These are phyloP conservation scores for Yoshiicerus persimilis DNA, from an alignment of 1,140 invertebrate genomes.

Conservation along the genomic window DNA sequence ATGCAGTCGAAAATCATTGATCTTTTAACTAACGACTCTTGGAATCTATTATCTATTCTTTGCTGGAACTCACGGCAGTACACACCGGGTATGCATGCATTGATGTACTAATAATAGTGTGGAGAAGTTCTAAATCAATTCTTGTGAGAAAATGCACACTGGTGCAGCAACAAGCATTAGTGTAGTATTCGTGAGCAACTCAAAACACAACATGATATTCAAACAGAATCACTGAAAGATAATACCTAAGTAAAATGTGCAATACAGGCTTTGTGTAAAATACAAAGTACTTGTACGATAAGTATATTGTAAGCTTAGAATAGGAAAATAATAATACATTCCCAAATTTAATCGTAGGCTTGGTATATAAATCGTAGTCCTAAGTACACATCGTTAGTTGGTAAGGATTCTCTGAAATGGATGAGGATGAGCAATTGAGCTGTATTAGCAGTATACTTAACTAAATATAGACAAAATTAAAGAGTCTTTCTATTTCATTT, in stretches of 20 bases:
- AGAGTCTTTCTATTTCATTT: neutral
- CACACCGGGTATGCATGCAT: too few relatives aligned
- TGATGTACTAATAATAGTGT: neutral
- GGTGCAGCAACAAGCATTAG: neutral
- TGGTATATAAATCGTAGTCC: too few relatives aligned
- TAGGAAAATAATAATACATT: too few relatives aligned
- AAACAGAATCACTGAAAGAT: neutral
- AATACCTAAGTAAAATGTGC: neutral
- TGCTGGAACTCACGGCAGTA: too few relatives aligned
- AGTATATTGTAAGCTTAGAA: too few relatives aligned
- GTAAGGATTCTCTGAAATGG: too few relatives aligned
- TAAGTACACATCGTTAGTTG: too few relatives aligned
- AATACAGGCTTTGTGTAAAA: neutral
- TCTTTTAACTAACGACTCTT: too few relatives aligned
- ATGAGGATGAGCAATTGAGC: too few relatives aligned
- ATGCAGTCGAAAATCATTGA: too few relatives aligned
- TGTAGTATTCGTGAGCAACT: neutral
- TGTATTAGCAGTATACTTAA: neutral
- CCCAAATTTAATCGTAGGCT: too few relatives aligned
- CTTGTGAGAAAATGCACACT: conserved; percentile 6
- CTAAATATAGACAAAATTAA: neutral
- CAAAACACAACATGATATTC: neutral
- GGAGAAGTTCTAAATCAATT: neutral
- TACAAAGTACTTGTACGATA: neutral
- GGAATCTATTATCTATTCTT: too few relatives aligned